A percentile compares a stretch with the other conserved stretches of the same genome.
phyloP scores from a whole-genome alignment of 2,797 vertebrate species.

The Cossypha caffra region DNA sequence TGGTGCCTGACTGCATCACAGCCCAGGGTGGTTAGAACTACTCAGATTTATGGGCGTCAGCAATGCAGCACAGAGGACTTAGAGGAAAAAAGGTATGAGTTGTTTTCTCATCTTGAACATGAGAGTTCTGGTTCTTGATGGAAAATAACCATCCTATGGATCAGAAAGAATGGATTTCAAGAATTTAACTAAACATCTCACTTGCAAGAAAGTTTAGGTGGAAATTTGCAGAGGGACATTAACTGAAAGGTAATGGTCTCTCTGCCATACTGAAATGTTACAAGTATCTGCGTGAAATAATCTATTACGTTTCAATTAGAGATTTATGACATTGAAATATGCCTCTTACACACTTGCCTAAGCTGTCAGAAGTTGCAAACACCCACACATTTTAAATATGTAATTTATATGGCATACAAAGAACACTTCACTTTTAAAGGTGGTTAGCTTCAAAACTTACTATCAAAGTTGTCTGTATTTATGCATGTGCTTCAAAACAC shows the following conservation, averaged over 20 bases:
- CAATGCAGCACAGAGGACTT: background rate
- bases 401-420: background rate
- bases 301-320: background rate
- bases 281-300: background rate
- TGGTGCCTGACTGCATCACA: background rate
- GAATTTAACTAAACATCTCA: background rate
- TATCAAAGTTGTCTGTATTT: background rate
- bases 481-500: background rate
- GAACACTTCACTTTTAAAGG: background rate
- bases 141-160: background rate
- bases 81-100: background rate
- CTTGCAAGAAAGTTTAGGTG: background rate
- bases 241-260: background rate
- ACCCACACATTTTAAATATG: background rate
- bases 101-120: background rate
- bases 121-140: background rate
- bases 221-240: background rate
- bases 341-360: background rate
- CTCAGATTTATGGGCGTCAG: background rate
- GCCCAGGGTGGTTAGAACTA: background rate
- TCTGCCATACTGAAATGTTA: background rate
- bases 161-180: background rate
- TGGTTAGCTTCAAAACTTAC: background rate
- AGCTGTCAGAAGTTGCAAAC: background rate
- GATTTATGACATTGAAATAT: background rate